Percentiles rank a stretch among this genome's conserved stretches.
Evolutionary conservation across 2,113 vertebrate genomes (phyloP).

Genomic region (Planiliza haematocheilus): DNA sequence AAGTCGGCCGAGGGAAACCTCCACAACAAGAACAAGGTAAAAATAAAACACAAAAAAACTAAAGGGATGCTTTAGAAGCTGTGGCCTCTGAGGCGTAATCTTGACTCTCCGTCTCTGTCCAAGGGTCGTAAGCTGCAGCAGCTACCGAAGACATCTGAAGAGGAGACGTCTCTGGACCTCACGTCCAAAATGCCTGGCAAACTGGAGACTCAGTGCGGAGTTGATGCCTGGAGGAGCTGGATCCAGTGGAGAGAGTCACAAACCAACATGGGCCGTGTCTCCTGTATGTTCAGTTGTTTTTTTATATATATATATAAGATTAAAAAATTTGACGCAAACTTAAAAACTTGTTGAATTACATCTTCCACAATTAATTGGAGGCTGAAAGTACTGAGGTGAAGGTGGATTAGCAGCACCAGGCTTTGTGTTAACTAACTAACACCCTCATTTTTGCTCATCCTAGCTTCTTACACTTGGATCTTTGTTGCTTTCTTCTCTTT

Average conservation of each 20-base stretch:
- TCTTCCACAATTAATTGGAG: too few species aligned
- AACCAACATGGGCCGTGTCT: slow-evolving; percentile 84
- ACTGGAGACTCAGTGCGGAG: slow-evolving; percentile 87
- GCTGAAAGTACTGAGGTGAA: too few species aligned
- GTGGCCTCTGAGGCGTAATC: neutral
- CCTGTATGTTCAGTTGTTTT: slow-evolving; percentile 57
- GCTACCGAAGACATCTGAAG: neutral
- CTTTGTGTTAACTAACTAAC: too few species aligned
- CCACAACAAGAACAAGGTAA: slow-evolving; percentile 86
- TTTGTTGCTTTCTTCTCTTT: too few species aligned
- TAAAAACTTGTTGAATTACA: too few species aligned
- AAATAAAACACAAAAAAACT: slow-evolving; percentile 11
- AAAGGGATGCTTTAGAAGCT: neutral
- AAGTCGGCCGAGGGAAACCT: slow-evolving; percentile 77
- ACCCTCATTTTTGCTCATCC: too few species aligned
- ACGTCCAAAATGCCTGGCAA: slow-evolving; percentile 43
- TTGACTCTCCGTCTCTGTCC: neutral
- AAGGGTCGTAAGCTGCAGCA: slow-evolving; percentile 58
- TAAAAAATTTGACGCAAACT: too few species aligned
- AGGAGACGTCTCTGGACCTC: neutral
- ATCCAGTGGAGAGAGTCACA: slow-evolving; percentile 89
- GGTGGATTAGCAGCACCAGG: too few species aligned
- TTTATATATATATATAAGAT: too few species aligned
- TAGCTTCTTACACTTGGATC: too few species aligned
- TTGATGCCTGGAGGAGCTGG: slow-evolving; percentile 94